Base-by-base conservation (phyloP, 1,140 invertebrate genomes). In the Zelostemma sp. region DNA sequence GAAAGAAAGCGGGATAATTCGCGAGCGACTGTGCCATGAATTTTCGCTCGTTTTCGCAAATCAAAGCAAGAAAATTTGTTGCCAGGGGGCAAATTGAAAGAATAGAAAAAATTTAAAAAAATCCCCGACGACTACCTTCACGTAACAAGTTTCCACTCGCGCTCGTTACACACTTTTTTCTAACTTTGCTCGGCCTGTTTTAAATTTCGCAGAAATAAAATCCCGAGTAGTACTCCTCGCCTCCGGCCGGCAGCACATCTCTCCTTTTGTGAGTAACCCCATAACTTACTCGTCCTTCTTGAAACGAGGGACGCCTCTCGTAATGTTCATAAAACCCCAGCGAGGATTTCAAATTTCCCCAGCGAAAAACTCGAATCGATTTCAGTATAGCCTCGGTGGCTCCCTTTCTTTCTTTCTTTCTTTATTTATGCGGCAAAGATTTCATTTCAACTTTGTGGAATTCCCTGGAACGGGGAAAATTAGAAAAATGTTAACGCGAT, bases 131-230 rank as follows among this genome's bases (percentile, higher is more conserved):
- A 71, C 61, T 71, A 62, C 58, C 62, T 64, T 62, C 45, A 35
- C 48, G 62, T 65, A 71, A 70, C 53, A 54, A 65, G 61, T 71
- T 65, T 58, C 45, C 61, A 61, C 57, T 66, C 53, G 53, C 17
- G 53, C 16, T 57, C 57, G 45, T 48, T 56, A 46, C 16, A 48
- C 46, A 8, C 21, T 25, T 60, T 50, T 69, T 61, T 53, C 53
- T 64, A 43, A 61, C 50, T 60, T 69, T 48, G 40, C 56, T 56
- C 56, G 50, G 41, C 63, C 53, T 65, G 62, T 65, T 70, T 70
- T 70, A 66, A 65, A 70, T 70, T 65, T 65, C 41, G 50, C 54
- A 61, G 41, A 61, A 61, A 58, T 61, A 64, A 61, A 70, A 70
- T 65, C 57, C 60, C 55, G 55, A n/a, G n/a, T n/a, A 62, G 59